Base-by-base conservation (phyloP, 2,113 vertebrate species). In the Paedocypris sp. region DNA sequence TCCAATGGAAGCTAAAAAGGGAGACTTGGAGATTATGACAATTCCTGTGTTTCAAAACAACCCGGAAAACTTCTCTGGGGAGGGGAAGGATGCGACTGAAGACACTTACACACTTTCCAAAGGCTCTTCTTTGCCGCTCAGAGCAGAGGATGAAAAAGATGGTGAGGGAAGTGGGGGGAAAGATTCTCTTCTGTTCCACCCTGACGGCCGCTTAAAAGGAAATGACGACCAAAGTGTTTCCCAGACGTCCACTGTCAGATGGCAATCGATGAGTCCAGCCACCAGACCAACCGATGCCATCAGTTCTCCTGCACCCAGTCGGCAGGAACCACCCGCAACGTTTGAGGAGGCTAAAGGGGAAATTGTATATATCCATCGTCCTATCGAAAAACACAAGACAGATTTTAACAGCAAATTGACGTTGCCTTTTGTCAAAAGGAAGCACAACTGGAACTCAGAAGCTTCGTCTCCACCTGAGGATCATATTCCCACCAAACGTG, bases 51-150 rank as follows among this genome's bases (percentile, higher is more conserved):
- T 64, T 0, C 54, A 63, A 41, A 83, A 83, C 43, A 75, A 69
- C 73, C 68, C 60, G 1, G 86, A 86, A 39, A 82, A 85, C 67
- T 88, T 79, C 49, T 88, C 86, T 0, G 86, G 86, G 1, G 83
- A 83, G 46, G 84, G 82, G 5, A 82, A 64, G 13, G 78, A 85
- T 35, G 71, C 71, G 39, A 77, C 78, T 0, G 71, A 68, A 31
- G 78, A 68, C 11, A 51, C 20, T 23, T 23, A 60, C 43, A 43
- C 71, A 9, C 41, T 70, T 45, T 57, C 69, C 11, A 38, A 64
- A 39, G 42, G 50, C 20, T n/a, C 53, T 19, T 6, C 28, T 12
- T 19, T 48, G 4, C 51, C 16, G 8, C 28, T 59, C 26, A 28
- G 35, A 9, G 9, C 50, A 16, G 76, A 64, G 33, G 75, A 77